Conservation (phyloP, 1,140 invertebrate genomes). For the Ips nitidus region DNA sequence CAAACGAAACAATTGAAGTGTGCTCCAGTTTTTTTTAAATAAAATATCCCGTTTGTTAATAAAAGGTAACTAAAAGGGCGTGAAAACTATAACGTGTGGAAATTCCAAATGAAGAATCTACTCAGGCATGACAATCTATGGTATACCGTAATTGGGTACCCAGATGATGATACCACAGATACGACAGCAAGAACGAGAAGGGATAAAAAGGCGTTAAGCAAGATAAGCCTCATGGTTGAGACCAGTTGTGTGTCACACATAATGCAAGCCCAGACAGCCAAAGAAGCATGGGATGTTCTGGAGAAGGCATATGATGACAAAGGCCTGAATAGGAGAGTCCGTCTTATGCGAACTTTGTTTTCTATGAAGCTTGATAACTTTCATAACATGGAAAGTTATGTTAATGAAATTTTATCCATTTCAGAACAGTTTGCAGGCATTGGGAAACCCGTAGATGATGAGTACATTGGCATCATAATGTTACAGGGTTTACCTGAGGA, state of each 20-base stretch:
- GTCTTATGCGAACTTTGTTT: background rate
- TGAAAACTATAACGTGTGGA: too few relatives aligned
- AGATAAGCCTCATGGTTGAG: too few relatives aligned
- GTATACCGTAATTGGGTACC: too few relatives aligned
- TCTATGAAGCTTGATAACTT: background rate
- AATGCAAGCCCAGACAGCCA: constrained; percentile 45
- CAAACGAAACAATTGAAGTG: too few relatives aligned
- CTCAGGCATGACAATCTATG: too few relatives aligned
- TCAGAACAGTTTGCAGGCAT: background rate
- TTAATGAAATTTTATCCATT: background rate
- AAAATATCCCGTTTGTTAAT: too few relatives aligned
- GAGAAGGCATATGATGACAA: background rate
- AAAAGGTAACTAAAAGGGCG: too few relatives aligned
- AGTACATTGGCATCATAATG: constrained; percentile 29
- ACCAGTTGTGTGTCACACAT: constrained; percentile 33
- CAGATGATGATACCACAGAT: too few relatives aligned
- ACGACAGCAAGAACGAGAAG: too few relatives aligned
- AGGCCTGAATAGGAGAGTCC: background rate
- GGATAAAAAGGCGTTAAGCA: too few relatives aligned
- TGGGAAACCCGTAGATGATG: background rate
- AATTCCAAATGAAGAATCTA: too few relatives aligned
- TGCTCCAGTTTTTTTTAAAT: too few relatives aligned
- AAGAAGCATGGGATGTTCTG: background rate
- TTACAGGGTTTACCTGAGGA: constrained; percentile 39
- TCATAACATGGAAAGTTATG: background rate